Base-by-base conservation (phyloP, 2,797 vertebrate species). In the Setipinna tenuifilis region DNA sequence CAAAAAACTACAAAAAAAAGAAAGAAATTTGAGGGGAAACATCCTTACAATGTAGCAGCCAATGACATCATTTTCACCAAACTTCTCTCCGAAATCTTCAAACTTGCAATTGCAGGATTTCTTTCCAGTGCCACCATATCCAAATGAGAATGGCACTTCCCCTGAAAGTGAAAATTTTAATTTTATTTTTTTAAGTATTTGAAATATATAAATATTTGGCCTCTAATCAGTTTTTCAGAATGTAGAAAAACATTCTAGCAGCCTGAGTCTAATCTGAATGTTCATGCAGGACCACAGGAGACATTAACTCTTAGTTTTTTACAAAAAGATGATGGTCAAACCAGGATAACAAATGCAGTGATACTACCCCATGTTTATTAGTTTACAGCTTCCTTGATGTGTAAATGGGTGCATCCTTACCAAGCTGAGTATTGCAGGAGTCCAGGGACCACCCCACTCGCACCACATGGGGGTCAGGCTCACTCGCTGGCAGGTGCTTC, bases 401-500 rank as follows among this genome's bases (percentile, higher is more conserved):
- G 71, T 21, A 12, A 84, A 19, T 1, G 17, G 10, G 23, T 2
- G 21, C 86, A 9, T 0, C 83, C 95, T 96, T 87, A 98, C 98
- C 98, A 58, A 99, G 94, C 89, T 99, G 98, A 28, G 97, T 98
- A 93, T 95, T 98, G 91, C 97, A 97, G 85, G 96, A 92, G 87
- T 99, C 97, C 87, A 99, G 91, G 6, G 98, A 99, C 98, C 98
- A 99, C 41, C 98, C 97, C 0, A 99, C 94, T n/a, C 98, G 93
- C 87, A 98, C 98, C 21, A 99, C 98, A 0, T 99, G 98, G 5
- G 97, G 98, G 86, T 98, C 97, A 0, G 97, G 97, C 89, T 99
- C 98, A 0, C 94, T 96, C 61, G 94, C 90, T 0, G 98, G 98
- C 28, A 99, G 94, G 88, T 99, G 97, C 90, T 98, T 98, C 11